Base-by-base conservation (phyloP, 2,888 invertebrate genomes). In the Rutpela maculata region DNA sequence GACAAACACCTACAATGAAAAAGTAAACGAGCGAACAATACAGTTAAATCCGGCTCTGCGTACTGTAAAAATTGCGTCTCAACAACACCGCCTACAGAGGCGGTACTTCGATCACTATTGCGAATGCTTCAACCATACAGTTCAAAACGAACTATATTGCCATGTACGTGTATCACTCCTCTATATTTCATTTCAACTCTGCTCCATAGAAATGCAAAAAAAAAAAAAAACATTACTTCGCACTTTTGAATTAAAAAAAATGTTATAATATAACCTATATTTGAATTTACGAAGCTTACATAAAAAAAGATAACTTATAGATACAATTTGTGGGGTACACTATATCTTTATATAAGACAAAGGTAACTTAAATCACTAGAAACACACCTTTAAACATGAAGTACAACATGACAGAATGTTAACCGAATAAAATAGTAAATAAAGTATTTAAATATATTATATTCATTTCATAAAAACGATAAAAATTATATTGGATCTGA, bases 261-360 rank as follows among this genome's bases (percentile, higher is more conserved):
- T 43, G n/a, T 66, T 18, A 43, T 55, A 67, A 67, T 65, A 43
- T 81, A 81, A 82, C 79, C 82, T 84, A 82, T 85, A 85, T 85
- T 84, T 83, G 82, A 81, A 82, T 84, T 83, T 81, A 84, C 80
- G 81, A 83, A 85, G 85, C 85, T 84, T 84, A 85, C 84, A 84
- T 82, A 84, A 84, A 84, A 86, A 83, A 81, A 81, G 80, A 77
- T 11, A 78, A 82, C 66, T 79, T 81, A 79, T 75, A 78, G 79
- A 82, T 82, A 80, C 80, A 80, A 80, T 82, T 83, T 79, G 75
- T 80, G 78, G 78, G 77, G 75, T 75, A 76, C 79, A 79, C 63
- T 78, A 84, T 80, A 75, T 79, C 74, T 57, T 74, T 73, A 78
- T 71, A 76, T 75, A 76, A 78, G 72, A 66, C 57, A 56, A 76